Evolutionary conservation across 1,140 invertebrate species (phyloP).

Genomic region (Mycetomoellerius zeteki): DNA sequence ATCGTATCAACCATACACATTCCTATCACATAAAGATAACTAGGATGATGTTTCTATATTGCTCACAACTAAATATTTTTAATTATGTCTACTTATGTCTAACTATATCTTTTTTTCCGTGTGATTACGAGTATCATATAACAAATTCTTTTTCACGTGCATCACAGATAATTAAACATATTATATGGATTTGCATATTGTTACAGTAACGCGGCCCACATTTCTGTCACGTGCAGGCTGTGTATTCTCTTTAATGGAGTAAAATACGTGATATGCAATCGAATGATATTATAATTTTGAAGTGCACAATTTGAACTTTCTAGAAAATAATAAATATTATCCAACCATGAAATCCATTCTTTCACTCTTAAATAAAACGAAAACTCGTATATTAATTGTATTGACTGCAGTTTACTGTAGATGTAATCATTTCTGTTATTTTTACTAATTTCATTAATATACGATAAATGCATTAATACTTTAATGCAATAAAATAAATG

Average conservation of each 20-base stretch:
- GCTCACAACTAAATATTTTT: too few relatives aligned
- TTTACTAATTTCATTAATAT: not conserved
- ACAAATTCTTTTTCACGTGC: not conserved
- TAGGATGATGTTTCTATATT: too few relatives aligned
- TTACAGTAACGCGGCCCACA: not conserved
- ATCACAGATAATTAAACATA: not conserved
- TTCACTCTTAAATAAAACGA: not conserved
- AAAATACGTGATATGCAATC: constrained; percentile 10
- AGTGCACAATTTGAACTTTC: not conserved
- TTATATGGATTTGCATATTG: constrained; percentile 15
- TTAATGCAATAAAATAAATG: not conserved
- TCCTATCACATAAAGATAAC: too few relatives aligned
- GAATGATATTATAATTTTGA: not conserved
- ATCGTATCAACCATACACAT: too few relatives aligned
- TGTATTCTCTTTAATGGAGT: not conserved
- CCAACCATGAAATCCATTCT: not conserved
- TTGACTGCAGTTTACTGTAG: not conserved
- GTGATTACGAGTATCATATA: too few relatives aligned
- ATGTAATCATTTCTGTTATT: not conserved
- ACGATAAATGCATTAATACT: not conserved
- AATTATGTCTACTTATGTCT: too few relatives aligned
- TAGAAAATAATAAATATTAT: constrained; percentile 19
- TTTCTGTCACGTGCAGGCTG: not conserved
- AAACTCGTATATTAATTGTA: not conserved
- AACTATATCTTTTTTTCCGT: too few relatives aligned